Percentiles rank a stretch among this genome's conserved stretches.
phyloP scores from a whole-genome alignment of 2,888 invertebrate genomes.

The Drosophila mayaguana region DNA sequence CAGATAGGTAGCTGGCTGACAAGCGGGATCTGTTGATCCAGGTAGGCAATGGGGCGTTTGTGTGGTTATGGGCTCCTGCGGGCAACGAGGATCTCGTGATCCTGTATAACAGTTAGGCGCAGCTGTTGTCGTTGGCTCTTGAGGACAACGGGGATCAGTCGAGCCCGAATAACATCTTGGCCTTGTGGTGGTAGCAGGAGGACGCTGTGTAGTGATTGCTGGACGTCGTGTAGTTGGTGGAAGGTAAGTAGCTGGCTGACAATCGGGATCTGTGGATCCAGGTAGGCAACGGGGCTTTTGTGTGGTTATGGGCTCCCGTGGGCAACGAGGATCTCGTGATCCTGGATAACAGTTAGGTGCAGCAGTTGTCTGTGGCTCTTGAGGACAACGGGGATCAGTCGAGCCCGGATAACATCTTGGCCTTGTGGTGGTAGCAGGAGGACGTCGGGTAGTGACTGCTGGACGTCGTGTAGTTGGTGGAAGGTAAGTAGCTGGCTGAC shows the following conservation, averaged over 20 bases:
- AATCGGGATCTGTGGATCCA: constrained; percentile 18
- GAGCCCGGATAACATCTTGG: constrained; percentile 3
- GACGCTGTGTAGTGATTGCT: no score
- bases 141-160: constrained; percentile 32
- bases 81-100: constrained; percentile 75
- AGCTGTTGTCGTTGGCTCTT: constrained; percentile 51
- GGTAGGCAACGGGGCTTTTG: background rate
- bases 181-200: no score
- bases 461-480: no score
- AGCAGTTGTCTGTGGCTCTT: constrained; percentile 44
- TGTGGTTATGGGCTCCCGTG: constrained; percentile 14
- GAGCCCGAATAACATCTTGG: constrained; percentile 2
- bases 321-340: constrained; percentile 75
- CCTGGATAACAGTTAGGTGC: constrained; percentile 64
- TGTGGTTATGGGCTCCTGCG: constrained; percentile 13
- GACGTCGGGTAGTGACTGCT: no score
- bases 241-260: constrained; percentile 13
- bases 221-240: constrained; percentile 6
- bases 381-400: constrained; percentile 32
- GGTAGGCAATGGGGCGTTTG: background rate
- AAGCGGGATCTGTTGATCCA: constrained; percentile 19
- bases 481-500: no score
- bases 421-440: no score
- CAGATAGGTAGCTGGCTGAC: constrained; percentile 13
- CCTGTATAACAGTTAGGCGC: no score